Conservation (phyloP, 64 coral and sea anemone species). For the Dendronephthya gigantea region DNA sequence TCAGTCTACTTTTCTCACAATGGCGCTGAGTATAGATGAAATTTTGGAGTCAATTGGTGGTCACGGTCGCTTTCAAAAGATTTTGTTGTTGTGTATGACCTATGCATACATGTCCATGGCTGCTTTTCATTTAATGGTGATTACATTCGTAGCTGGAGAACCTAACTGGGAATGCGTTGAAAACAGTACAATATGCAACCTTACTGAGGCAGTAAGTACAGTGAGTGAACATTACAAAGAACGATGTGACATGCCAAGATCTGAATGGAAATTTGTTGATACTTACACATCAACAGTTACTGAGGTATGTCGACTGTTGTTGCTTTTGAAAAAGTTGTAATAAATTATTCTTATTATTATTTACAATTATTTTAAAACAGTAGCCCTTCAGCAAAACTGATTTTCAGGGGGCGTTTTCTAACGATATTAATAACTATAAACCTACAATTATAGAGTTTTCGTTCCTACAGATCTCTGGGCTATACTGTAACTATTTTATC, state of each 20-base stretch:
- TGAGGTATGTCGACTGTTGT: conserved; percentile 18
- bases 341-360: too few relatives aligned
- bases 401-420: too few relatives aligned
- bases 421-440: too few relatives aligned
- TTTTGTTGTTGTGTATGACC: neutral
- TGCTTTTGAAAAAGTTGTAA: neutral
- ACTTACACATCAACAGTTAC: conserved; percentile 34
- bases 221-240: conserved; percentile 12
- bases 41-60: neutral
- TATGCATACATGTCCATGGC: neutral
- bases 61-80: neutral
- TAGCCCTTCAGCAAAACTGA: too few relatives aligned
- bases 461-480: neutral
- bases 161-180: conserved; percentile 38
- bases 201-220: conserved; percentile 17
- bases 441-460: too few relatives aligned
- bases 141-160: conserved; percentile 35
- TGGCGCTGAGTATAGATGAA: neutral
- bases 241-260: conserved; percentile 25
- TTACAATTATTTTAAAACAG: too few relatives aligned
- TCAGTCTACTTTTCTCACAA: neutral
- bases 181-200: conserved; percentile 46
- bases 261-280: conserved; percentile 20
- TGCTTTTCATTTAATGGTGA: conserved; percentile 35
- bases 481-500: neutral